phyloP scores from a whole-genome alignment of 2,888 invertebrate genomes.

The Hylaea fasciaria region DNA sequence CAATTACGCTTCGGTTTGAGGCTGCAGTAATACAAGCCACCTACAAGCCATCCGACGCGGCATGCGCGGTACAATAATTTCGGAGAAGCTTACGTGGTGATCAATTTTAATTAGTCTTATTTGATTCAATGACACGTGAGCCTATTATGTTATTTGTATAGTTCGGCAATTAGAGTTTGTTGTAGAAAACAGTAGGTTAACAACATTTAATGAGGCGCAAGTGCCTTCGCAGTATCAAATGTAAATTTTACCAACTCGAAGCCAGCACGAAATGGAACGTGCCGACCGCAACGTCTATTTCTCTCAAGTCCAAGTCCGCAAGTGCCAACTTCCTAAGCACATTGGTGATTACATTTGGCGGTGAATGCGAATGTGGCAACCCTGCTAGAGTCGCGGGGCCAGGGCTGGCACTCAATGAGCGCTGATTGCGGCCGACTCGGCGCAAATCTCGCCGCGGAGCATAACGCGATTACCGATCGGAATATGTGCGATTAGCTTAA shows the following conservation, averaged over 20 bases:
- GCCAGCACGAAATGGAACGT: neutral
- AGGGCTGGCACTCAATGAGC: slow-evolving; percentile 49
- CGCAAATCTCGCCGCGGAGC: slow-evolving; percentile 35
- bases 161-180: no score
- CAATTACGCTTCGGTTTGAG: slow-evolving; percentile 30
- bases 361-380: slow-evolving; percentile 43
- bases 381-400: slow-evolving; percentile 19
- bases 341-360: slow-evolving; percentile 49
- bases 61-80: neutral
- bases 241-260: neutral
- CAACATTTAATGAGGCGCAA: no score
- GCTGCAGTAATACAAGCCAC: slow-evolving; percentile 24
- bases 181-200: no score
- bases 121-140: neutral
- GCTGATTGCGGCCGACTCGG: slow-evolving; percentile 54
- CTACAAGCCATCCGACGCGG: slow-evolving; percentile 4
- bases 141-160: no score
- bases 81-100: neutral
- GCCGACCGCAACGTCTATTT: slow-evolving; percentile 14
- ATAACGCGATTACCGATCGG: slow-evolving; percentile 51
- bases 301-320: slow-evolving; percentile 13
- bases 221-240: no score
- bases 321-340: slow-evolving; percentile 37
- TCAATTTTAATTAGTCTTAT: slow-evolving; percentile 11
- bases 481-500: slow-evolving; percentile 48